Evolutionary conservation across 2,113 vertebrate genomes (phyloP).

Genomic region (Thalassarche chlororhynchos): DNA sequence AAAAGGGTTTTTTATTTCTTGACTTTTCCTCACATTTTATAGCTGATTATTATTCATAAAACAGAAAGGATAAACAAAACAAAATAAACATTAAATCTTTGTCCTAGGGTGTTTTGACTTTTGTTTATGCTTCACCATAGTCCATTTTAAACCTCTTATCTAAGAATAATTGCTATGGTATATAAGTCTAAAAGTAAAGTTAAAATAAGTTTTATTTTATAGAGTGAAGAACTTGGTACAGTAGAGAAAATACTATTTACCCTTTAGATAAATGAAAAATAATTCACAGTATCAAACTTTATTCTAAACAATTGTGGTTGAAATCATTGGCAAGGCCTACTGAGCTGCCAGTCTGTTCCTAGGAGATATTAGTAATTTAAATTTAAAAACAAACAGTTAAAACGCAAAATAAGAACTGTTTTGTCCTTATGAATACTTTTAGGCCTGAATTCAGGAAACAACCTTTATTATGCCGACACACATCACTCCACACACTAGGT

Average conservation of each 20-base stretch:
- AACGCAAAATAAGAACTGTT: not conserved
- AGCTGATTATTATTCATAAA: slow-evolving; percentile 13
- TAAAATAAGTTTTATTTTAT: not conserved
- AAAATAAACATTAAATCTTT: slow-evolving; percentile 16
- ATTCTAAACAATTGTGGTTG: not conserved
- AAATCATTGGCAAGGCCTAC: not conserved
- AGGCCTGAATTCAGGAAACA: not conserved
- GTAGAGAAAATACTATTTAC: not conserved
- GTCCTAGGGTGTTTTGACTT: not conserved
- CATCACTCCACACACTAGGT: not conserved
- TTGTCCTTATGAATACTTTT: not conserved
- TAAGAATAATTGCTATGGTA: not conserved
- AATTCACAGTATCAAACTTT: not conserved
- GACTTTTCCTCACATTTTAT: slow-evolving; percentile 1
- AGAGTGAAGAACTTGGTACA: not conserved
- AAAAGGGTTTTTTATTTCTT: not conserved
- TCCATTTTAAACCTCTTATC: not conserved
- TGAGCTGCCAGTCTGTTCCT: not conserved
- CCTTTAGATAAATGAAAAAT: not conserved
- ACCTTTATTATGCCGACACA: not conserved
- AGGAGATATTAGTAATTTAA: not conserved
- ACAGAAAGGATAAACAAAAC: slow-evolving; percentile 4
- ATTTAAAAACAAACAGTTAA: not conserved
- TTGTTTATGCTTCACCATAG: not conserved
- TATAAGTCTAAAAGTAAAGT: not conserved